Percentiles rank a stretch among this genome's conserved stretches.
Evolutionary conservation across 2,113 vertebrate genomes (phyloP).

Genomic region (Ivindomyrus marchei): DNA sequence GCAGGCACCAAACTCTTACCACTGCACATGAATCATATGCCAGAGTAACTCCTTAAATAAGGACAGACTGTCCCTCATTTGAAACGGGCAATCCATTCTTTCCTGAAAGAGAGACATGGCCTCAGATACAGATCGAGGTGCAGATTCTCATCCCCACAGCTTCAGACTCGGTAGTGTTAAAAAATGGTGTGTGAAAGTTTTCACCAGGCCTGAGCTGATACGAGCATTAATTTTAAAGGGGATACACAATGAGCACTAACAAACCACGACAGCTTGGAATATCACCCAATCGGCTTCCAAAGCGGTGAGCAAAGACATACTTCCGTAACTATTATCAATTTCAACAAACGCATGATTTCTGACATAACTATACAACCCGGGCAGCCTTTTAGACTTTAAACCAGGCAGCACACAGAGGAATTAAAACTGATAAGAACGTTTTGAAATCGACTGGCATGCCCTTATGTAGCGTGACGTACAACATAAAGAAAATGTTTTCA

Average conservation of each 20-base stretch:
- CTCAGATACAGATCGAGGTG: not conserved
- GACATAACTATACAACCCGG: not conserved
- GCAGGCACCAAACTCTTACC: not conserved
- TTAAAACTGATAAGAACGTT: not conserved
- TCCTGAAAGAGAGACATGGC: not conserved
- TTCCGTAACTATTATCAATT: not conserved
- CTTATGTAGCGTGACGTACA: not conserved
- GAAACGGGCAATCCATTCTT: not conserved
- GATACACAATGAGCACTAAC: not conserved
- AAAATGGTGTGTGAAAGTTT: not conserved
- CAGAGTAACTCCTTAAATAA: not conserved
- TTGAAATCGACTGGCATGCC: not conserved
- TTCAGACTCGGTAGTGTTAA: not conserved
- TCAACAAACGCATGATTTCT: not conserved
- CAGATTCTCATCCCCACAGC: not conserved
- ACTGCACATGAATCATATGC: not conserved
- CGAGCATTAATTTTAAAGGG: not conserved
- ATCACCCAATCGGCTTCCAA: not conserved
- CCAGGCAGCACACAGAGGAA: not conserved
- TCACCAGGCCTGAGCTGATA: not conserved
- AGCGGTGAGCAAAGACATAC: not conserved
- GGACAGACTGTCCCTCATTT: not conserved
- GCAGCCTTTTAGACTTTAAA: slow-evolving; percentile 30
- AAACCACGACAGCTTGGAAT: not conserved
- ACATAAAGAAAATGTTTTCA: not conserved